Evolutionary conservation across 2,888 invertebrate genomes (phyloP).

Genomic region (Melolontha melolontha): DNA sequence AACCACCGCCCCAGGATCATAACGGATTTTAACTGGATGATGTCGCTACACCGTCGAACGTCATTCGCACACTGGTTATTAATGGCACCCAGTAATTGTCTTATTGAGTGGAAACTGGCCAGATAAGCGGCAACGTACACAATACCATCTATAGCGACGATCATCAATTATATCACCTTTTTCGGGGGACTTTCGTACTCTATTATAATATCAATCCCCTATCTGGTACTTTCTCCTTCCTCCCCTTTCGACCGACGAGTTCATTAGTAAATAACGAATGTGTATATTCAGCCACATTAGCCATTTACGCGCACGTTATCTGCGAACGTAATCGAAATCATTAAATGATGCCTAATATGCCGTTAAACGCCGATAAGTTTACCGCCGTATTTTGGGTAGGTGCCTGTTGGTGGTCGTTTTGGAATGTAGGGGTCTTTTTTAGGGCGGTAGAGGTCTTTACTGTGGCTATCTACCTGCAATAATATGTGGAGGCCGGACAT

Average conservation of each 20-base stretch:
- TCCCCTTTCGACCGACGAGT: not conserved
- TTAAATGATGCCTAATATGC: slow-evolving; percentile 28
- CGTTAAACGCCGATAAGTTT: slow-evolving; percentile 21
- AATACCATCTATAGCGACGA: slow-evolving; percentile 40
- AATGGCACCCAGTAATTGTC: slow-evolving; percentile 59
- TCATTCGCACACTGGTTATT: slow-evolving; percentile 48
- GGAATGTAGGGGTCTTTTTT: too few species aligned
- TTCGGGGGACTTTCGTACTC: slow-evolving; percentile 12
- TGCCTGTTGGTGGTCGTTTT: not conserved
- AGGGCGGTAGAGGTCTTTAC: too few species aligned
- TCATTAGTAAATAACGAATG: slow-evolving; percentile 30
- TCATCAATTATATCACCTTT: slow-evolving; percentile 35
- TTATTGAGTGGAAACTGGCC: slow-evolving; percentile 64
- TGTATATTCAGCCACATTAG: slow-evolving; percentile 15
- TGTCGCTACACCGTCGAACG: slow-evolving; percentile 22
- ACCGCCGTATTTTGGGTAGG: not conserved
- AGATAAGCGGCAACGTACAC: slow-evolving; percentile 58
- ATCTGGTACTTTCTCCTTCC: not conserved
- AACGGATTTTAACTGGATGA: slow-evolving; percentile 19
- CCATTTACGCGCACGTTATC: slow-evolving; percentile 22
- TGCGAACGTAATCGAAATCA: slow-evolving; percentile 23
- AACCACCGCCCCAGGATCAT: slow-evolving; percentile 3
- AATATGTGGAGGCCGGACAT: too few species aligned
- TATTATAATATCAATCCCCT: slow-evolving; percentile 9
- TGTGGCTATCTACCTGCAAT: too few species aligned